Percentiles rank a stretch among this genome's conserved stretches.
Conservation (phyloP, 1,140 invertebrate species). For the Anastatus disparis region DNA sequence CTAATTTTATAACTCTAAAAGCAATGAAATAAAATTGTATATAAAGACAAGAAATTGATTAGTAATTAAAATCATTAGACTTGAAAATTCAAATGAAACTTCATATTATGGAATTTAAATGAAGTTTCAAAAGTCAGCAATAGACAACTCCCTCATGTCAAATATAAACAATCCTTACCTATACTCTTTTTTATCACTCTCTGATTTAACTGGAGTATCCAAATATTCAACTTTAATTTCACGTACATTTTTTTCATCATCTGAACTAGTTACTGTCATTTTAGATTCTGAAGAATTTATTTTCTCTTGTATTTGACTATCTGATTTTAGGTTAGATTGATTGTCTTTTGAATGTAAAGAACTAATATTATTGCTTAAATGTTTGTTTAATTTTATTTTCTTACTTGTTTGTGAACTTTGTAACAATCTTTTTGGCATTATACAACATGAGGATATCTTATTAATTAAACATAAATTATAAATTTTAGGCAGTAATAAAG, state of each 20-base stretch:
- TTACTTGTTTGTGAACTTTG: constrained; percentile 40
- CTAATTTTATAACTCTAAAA: constrained; percentile 71
- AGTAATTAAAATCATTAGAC: background rate
- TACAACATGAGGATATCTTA: too few species aligned
- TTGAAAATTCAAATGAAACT: background rate
- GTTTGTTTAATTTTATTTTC: constrained; percentile 37
- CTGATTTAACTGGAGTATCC: constrained; percentile 68
- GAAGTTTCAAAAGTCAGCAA: too few species aligned
- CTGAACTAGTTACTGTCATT: constrained; percentile 16
- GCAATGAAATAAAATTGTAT: constrained; percentile 2
- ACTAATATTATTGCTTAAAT: background rate
- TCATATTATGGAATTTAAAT: too few species aligned
- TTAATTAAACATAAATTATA: too few species aligned
- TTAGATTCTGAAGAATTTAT: background rate
- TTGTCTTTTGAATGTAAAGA: background rate
- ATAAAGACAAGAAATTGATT: constrained; percentile 25
- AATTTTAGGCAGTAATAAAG: too few species aligned
- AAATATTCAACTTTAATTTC: constrained; percentile 50
- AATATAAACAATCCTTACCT: constrained; percentile 50
- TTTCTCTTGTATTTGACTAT: background rate
- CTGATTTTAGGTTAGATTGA: constrained; percentile 22
- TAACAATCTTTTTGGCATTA: constrained; percentile 47
- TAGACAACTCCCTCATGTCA: background rate
- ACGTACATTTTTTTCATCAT: background rate
- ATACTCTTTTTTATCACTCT: constrained; percentile 72